Base-by-base conservation (phyloP, 2,113 vertebrate species). In the Notothenia coriiceps region DNA sequence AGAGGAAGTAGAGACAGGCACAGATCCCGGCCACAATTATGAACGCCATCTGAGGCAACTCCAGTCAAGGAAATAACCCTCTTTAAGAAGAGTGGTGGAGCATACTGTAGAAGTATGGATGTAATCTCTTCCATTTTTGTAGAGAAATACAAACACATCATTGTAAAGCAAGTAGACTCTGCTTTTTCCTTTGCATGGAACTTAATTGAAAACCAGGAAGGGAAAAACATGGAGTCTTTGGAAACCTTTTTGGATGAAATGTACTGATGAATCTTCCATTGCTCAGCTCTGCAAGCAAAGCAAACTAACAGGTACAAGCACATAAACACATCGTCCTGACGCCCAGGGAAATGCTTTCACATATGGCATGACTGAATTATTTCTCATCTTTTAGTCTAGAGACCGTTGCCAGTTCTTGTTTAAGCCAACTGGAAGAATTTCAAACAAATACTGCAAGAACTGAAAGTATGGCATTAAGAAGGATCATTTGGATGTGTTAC, bases 21-120 rank as follows among this genome's bases (percentile, higher is more conserved):
- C 98, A 99, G 90, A 99, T 98, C 6, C 97, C 98, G 0, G 98
- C 98, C 0, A 99, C 97, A 2, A 99, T 97, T 83, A 99, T 99
- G 89, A 99, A 99, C 10, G 98, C 98, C 98, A 99, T 99, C 98
- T 99, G 93, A 68, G 65, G 52, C 35, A 43, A 20, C 2, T 14
- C 18, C 50, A 12, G 86, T 95, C 64, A 95, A 92, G 91, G 89
- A 89, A 70, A 74, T 10, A 25, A 68, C 11, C 3, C 15, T 55
- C 22, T 2, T 44, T 35, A 29, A 29, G 50, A 43, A 14, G 17
- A 61, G 20, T 12, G 12, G 4, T 43, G 49, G 25, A 40, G 10
- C 14, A 70, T 35, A 33, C 15, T 52, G 50, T 51, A 5, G 18
- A 20, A 6, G 29, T 44, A 43, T 1, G 25, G 65, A 61, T 54